Evolutionary conservation across 2,113 vertebrate species (phyloP), one percentile per base, ranked within the genome.

Genomic region (Marmota monax): DNA sequence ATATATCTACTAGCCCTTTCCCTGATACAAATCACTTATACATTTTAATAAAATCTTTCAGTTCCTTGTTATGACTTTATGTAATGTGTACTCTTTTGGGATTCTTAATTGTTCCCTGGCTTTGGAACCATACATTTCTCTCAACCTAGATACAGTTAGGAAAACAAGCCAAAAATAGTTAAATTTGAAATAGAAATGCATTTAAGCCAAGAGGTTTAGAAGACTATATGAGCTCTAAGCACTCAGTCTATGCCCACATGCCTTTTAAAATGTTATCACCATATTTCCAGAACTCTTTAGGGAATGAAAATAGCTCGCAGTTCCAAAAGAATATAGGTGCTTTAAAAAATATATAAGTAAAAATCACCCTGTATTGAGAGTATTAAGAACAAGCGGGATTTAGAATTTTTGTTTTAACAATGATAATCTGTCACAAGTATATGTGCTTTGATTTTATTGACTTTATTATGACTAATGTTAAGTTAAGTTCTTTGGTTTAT

Each of bases 11-110:
- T 17, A 5, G 0, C 69, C 96, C 89, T 96, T 85, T 97, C 56
- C 45, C 84, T 34, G 67, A 97, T 93, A 73, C 27, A 94, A 98
- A 90, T 16, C 96, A 86, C 91, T 97, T 97, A 42, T 34, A 77
- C 76, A 80, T 88, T 97, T 95, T 69, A 91, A 97, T 98, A 97
- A 67, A 94, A 84, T 32, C 63, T n/a, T 87, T 96, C 82, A 96
- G 17, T 63, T 94, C 87, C 2, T 88, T 89, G 96, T 96, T 97
- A 77, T 94, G 82, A 77, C 1, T 98, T 97, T 97, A 39, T 97
- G 79, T 48, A 79, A 92, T 96, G 88, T 27, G 0, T 27, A 92
- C 83, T 95, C 53, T 78, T 79, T 96, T 97, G 90, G 34, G 95
- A 27, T 90, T 88, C 29, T 51, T 77, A 95, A 67, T 92, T 97